A percentile compares a stretch with the other conserved stretches of the same genome.
These are phyloP conservation scores for Holothuria glaberrima DNA, from an alignment of 35 echinoderm and acorn worm species.

Conservation along the genomic window DNA sequence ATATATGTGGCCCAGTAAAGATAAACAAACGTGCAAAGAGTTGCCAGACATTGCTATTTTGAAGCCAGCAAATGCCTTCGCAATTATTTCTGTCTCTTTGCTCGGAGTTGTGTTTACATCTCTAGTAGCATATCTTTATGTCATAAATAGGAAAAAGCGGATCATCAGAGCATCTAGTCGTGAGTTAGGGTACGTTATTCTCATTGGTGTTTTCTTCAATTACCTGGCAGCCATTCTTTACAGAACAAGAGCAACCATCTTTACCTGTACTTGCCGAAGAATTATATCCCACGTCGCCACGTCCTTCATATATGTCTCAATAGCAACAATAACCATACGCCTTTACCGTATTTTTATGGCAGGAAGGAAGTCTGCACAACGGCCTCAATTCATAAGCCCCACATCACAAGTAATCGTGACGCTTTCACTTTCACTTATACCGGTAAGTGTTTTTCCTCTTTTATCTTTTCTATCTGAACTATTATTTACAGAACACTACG, in stretches of 20 bases:
- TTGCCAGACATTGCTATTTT: not conserved
- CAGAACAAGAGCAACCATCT: conserved; percentile 44
- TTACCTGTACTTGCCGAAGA: conserved; percentile 57
- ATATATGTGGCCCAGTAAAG: conserved; percentile 41
- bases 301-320: conserved; percentile 74
- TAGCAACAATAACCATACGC: conserved; percentile 70
- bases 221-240: conserved; percentile 58
- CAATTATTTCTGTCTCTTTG: conserved; percentile 12
- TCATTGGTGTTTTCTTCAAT: conserved; percentile 71
- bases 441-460: conserved; percentile 49
- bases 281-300: conserved; percentile 65
- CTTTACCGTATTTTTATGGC: conserved; percentile 86
- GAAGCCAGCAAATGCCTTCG: conserved; percentile 37
- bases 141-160: conserved; percentile 43
- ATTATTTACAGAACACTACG: too few relatives aligned
- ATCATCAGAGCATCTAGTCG: conserved; percentile 91
- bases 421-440: conserved; percentile 48
- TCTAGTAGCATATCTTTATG: conserved; percentile 32
- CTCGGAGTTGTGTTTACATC: conserved; percentile 14
- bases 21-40: conserved; percentile 15
- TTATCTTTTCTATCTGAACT: not conserved
- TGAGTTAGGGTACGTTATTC: conserved; percentile 82
- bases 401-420: conserved; percentile 79
- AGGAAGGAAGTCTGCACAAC: conserved; percentile 60
- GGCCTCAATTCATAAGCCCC: conserved; percentile 82